Conservation (phyloP, 2,113 vertebrate genomes). For the Plectropomus leopardus region DNA sequence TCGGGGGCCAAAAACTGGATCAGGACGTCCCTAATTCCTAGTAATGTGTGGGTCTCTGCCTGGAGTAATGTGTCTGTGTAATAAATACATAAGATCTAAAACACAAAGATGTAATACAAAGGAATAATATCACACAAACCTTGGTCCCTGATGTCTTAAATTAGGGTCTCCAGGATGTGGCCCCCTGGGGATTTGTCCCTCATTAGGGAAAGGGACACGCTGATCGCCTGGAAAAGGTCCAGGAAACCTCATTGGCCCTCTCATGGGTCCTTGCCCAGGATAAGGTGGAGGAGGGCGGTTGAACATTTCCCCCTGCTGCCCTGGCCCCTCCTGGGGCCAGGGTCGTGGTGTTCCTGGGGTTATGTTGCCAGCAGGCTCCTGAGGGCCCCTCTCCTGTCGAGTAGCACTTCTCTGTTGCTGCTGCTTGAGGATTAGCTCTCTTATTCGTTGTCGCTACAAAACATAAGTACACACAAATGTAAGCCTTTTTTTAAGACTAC, state of each 20-base stretch:
- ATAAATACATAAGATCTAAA: background rate
- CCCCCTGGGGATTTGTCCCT: conserved; percentile 88
- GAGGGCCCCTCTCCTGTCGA: conserved; percentile 91
- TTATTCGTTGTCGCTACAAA: conserved; percentile 92
- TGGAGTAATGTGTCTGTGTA: too few species aligned
- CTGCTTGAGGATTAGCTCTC: conserved; percentile 95
- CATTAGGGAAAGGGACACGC: conserved; percentile 86
- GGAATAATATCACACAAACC: conserved; percentile 81
- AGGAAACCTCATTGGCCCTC: conserved; percentile 87
- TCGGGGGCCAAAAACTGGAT: too few species aligned
- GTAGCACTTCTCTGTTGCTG: conserved; percentile 94
- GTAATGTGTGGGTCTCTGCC: too few species aligned
- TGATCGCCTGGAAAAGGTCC: conserved; percentile 89
- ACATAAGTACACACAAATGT: conserved; percentile 18
- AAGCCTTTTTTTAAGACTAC: background rate
- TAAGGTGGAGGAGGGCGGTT: conserved; percentile 95
- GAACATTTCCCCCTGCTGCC: conserved; percentile 88
- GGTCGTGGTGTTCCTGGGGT: conserved; percentile 84
- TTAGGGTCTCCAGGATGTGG: conserved; percentile 87
- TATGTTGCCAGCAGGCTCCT: conserved; percentile 82
- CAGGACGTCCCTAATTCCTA: too few species aligned
- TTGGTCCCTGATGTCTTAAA: conserved; percentile 90
- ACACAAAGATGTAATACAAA: background rate
- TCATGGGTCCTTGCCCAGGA: conserved; percentile 91
- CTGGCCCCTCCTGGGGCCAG: conserved; percentile 90